These are phyloP conservation scores for Parasteatoda lunata DNA, from an alignment of 2,888 invertebrate species.

Conservation along the genomic window DNA sequence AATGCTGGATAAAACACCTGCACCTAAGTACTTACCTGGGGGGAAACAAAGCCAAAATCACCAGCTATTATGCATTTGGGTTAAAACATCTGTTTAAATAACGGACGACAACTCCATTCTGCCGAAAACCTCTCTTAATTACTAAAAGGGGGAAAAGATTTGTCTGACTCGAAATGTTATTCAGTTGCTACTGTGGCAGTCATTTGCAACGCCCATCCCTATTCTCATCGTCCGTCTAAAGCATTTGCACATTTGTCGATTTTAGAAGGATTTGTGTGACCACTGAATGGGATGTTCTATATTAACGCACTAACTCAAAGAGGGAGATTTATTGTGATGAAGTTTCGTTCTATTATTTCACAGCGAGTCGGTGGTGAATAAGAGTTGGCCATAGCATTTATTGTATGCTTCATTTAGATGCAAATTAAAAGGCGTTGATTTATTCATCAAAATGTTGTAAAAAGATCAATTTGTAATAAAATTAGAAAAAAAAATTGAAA, in stretches of 20 bases:
- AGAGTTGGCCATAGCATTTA: neutral
- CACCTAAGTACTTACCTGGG: neutral
- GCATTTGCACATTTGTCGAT: neutral
- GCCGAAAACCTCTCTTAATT: neutral
- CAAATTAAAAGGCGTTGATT: too few relatives aligned
- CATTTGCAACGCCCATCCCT: neutral
- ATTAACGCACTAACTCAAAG: neutral
- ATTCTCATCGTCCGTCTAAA: neutral
- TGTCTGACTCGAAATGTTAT: neutral
- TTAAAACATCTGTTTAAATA: constrained; percentile 3
- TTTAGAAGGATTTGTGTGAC: neutral
- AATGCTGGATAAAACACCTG: neutral
- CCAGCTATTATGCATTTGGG: neutral
- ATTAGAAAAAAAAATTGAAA: too few relatives aligned
- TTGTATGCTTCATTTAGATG: too few relatives aligned
- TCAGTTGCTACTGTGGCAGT: neutral
- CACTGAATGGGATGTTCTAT: neutral
- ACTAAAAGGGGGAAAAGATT: neutral
- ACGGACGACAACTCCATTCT: neutral
- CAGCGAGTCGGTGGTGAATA: neutral
- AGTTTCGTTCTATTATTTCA: neutral
- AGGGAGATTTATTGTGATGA: neutral
- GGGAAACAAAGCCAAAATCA: neutral
- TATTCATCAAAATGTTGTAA: too few relatives aligned
- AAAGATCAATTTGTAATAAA: too few relatives aligned